phyloP scores from a whole-genome alignment of 2,113 vertebrate species.

The Catharus fuscescens region DNA sequence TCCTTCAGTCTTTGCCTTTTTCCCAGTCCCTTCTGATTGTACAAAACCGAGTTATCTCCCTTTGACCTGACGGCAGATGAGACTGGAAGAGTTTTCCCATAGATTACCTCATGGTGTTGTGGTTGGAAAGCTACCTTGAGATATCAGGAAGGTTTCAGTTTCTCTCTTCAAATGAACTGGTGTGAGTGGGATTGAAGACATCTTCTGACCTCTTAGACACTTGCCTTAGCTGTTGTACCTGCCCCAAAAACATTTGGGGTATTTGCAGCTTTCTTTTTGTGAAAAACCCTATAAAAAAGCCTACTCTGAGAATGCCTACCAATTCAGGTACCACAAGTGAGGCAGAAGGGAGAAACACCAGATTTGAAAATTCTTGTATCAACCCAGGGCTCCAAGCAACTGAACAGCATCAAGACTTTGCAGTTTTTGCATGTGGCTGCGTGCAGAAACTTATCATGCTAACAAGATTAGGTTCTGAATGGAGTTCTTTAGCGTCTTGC shows the following conservation, averaged over 20 bases:
- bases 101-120: not conserved
- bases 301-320: not conserved
- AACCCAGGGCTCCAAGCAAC: not conserved
- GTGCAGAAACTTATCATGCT: not conserved
- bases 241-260: not conserved
- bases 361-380: not conserved
- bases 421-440: not conserved
- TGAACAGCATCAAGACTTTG: not conserved
- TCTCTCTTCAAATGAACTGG: not conserved
- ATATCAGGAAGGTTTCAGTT: not conserved
- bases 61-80: not conserved
- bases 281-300: not conserved
- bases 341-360: not conserved
- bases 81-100: not conserved
- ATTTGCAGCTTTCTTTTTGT: not conserved
- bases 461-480: not conserved
- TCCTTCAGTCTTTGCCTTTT: not conserved
- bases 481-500: not conserved
- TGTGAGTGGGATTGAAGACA: not conserved
- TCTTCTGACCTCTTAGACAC: not conserved
- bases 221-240: not conserved
- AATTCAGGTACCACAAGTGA: not conserved
- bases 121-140: not conserved
- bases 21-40: not conserved
- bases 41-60: not conserved